These are phyloP conservation scores for Mimachlamys varia DNA, from an alignment of 2,888 invertebrate genomes.

Conservation along the genomic window DNA sequence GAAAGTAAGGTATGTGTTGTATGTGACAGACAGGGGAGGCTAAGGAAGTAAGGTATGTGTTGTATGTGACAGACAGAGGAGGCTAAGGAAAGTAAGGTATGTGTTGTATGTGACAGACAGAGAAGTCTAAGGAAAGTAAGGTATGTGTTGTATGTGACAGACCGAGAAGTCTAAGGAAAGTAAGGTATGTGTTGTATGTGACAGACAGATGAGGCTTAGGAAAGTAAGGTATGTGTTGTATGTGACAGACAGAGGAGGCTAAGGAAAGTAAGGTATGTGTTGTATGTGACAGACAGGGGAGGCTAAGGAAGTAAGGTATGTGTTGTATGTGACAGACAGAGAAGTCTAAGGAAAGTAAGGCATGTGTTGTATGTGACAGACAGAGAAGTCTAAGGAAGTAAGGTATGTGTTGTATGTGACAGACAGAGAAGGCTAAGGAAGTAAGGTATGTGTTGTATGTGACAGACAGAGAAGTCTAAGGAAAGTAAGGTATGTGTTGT, in stretches of 20 bases:
- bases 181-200: no score
- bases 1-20: background rate
- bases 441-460: background rate
- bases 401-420: background rate
- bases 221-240: no score
- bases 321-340: background rate
- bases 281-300: background rate
- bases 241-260: conserved; percentile 64
- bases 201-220: no score
- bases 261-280: conserved; percentile 69
- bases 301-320: background rate
- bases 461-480: background rate
- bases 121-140: background rate
- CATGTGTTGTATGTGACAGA: background rate
- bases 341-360: background rate
- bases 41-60: background rate
- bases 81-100: background rate
- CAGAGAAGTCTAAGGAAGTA: background rate
- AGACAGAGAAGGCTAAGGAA: background rate
- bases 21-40: background rate
- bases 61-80: background rate
- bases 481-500: conserved; percentile 60
- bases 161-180: background rate
- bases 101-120: background rate
- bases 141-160: background rate